Conservation (phyloP, 2,888 invertebrate genomes). For the Clitarchus hookeri region DNA sequence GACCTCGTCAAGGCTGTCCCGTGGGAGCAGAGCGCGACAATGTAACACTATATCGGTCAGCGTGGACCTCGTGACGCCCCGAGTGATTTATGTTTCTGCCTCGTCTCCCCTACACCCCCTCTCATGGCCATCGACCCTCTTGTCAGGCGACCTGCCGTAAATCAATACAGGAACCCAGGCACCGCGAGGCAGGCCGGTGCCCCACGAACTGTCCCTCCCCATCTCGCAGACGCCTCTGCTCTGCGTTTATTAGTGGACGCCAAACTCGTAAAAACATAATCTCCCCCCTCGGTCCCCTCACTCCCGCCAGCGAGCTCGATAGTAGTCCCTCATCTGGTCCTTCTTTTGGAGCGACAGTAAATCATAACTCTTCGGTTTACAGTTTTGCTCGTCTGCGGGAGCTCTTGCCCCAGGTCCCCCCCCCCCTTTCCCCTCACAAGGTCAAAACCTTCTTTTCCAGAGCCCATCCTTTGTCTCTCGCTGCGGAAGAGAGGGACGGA, state of each 20-base stretch:
- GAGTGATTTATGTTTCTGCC: neutral
- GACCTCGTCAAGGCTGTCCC: neutral
- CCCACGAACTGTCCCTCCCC: neutral
- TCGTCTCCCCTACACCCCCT: neutral
- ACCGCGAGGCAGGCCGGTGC: neutral
- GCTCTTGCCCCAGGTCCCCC: too few relatives aligned
- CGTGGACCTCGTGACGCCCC: neutral
- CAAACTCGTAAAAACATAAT: neutral
- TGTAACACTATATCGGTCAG: slow-evolving; percentile 14
- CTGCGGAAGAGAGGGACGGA: neutral
- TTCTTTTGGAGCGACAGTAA: neutral
- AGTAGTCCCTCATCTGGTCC: neutral
- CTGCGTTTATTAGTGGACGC: neutral
- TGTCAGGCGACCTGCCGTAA: neutral
- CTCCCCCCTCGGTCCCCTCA: neutral
- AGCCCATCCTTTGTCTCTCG: neutral
- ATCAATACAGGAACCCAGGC: neutral
- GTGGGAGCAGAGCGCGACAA: neutral
- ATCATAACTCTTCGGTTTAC: slow-evolving; percentile 8
- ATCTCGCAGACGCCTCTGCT: neutral
- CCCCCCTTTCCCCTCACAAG: neutral
- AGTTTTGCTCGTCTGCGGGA: neutral
- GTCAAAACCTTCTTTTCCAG: neutral
- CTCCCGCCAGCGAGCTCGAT: neutral
- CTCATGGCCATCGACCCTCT: neutral